phyloP scores from a whole-genome alignment of 1,140 invertebrate species.

The Drosophila azteca region DNA sequence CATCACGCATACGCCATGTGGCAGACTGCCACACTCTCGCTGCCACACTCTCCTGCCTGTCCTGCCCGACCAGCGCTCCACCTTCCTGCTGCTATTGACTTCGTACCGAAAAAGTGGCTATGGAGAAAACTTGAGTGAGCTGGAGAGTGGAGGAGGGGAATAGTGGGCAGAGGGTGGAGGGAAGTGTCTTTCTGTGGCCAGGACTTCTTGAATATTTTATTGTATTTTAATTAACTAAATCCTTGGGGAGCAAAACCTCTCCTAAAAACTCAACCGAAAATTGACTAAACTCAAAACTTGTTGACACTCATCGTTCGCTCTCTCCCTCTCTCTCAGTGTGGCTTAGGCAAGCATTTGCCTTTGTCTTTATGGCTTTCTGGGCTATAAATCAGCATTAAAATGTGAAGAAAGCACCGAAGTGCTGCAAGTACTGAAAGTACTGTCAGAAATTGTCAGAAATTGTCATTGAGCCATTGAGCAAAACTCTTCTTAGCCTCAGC shows the following conservation, averaged over 20 bases:
- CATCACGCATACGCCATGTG: slow-evolving; percentile 49
- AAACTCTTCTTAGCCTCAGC: slow-evolving; percentile 40
- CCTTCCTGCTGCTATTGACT: slow-evolving; percentile 25
- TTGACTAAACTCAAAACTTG: slow-evolving; percentile 18
- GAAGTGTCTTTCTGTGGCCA: slow-evolving; percentile 30
- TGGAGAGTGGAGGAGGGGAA: slow-evolving; percentile 26
- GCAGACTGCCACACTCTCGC: background rate
- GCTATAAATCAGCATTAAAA: slow-evolving; percentile 76
- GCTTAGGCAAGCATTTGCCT: slow-evolving; percentile 18
- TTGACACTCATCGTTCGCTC: slow-evolving; percentile 25
- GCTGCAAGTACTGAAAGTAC: background rate
- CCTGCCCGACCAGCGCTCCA: too few species aligned
- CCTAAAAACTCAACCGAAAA: slow-evolving; percentile 4
- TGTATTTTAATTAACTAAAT: slow-evolving; percentile 80
- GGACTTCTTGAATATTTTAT: slow-evolving; percentile 73
- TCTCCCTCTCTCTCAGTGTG: too few species aligned
- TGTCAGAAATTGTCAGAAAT: background rate
- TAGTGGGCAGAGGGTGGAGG: too few species aligned
- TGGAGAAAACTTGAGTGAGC: slow-evolving; percentile 25
- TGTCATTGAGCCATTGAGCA: background rate
- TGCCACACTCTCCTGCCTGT: background rate
- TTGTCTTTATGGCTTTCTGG: slow-evolving; percentile 35
- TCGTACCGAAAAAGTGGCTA: slow-evolving; percentile 20
- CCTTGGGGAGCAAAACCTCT: slow-evolving; percentile 30
- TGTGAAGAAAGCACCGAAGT: background rate